Base-by-base conservation (phyloP, 2,888 invertebrate genomes). In the Lepetodrilus schrolli region DNA sequence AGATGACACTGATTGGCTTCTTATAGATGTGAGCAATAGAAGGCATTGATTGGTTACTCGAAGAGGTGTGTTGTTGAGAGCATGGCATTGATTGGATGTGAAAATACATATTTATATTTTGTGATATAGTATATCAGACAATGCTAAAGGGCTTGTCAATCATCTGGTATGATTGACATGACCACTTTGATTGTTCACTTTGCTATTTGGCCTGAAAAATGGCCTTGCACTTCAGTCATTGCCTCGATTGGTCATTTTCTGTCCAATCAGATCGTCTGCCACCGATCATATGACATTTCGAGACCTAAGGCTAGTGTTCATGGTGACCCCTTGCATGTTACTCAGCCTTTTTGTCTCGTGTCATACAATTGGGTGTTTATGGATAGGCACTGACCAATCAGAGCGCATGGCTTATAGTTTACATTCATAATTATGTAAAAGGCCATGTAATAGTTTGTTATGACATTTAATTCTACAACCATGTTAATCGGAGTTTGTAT, bases 261-360 rank as follows among this genome's bases (percentile, higher is more conserved):
- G 30, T 30, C 34, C 58, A 58, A 34, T 58, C 58, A 58, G 58
- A 43, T 17, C 34, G 30, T 30, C 26, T 58, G 58, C 58, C 34
- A 58, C 58, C 58, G 34, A 58, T 58, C 58, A 58, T 30, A 58
- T 58, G 58, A 26, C 58, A 58, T 34, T 30, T 30, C 17, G 43
- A 58, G 58, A 58, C 17, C 26, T 58, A 58, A 34, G 58, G 58
- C 58, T 58, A 34, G 58, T 58, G 34, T n/a, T 34, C 58, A 58
- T 58, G 58, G 58, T 58, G 58, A 58, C 58, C 58, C 58, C 58
- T 58, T 58, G 58, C 58, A 58, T 58, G 58, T 58, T 58, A 30
- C 34, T 51, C 34, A 58, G 58, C 58, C 58, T 58, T 58, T n/a
- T 30, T 58, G 58, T 58, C 30, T 30, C n/a, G 26, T 58, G 58